Conservation (phyloP, 2,113 vertebrate species). For the Rattus norvegicus region DNA sequence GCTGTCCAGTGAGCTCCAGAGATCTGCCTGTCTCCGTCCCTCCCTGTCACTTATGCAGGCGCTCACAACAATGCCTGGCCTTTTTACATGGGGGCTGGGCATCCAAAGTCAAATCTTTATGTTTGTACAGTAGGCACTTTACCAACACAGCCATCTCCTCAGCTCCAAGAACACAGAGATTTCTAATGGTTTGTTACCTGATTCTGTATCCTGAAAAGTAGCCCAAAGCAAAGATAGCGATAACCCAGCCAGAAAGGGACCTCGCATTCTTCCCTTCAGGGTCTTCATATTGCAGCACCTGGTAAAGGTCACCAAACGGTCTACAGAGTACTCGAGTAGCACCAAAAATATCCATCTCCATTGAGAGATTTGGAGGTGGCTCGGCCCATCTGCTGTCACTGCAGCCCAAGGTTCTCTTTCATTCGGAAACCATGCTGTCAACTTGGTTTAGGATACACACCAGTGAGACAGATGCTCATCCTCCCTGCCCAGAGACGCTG, state of each 20-base stretch:
- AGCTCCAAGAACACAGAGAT: background rate
- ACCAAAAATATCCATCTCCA: background rate
- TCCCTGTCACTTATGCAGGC: background rate
- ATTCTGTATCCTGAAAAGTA: background rate
- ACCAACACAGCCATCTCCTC: background rate
- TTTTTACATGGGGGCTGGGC: background rate
- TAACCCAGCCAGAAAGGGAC: background rate
- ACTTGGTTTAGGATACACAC: constrained; percentile 19
- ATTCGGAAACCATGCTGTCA: constrained; percentile 18
- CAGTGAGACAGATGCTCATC: background rate
- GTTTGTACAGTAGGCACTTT: too few species aligned
- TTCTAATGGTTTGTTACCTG: background rate
- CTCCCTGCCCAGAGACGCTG: background rate
- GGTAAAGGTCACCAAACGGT: background rate
- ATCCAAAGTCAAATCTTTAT: background rate
- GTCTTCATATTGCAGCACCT: background rate
- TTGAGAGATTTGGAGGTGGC: constrained; percentile 49
- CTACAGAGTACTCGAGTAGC: background rate
- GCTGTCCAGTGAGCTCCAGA: background rate
- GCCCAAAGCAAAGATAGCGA: constrained; percentile 9
- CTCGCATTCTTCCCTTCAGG: background rate
- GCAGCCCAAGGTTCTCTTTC: constrained; percentile 41
- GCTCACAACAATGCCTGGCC: background rate
- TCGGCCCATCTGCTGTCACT: constrained; percentile 47
- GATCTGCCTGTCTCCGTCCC: background rate